Conservation (phyloP, 1,140 invertebrate species). For the Monochamus saltuarius region DNA sequence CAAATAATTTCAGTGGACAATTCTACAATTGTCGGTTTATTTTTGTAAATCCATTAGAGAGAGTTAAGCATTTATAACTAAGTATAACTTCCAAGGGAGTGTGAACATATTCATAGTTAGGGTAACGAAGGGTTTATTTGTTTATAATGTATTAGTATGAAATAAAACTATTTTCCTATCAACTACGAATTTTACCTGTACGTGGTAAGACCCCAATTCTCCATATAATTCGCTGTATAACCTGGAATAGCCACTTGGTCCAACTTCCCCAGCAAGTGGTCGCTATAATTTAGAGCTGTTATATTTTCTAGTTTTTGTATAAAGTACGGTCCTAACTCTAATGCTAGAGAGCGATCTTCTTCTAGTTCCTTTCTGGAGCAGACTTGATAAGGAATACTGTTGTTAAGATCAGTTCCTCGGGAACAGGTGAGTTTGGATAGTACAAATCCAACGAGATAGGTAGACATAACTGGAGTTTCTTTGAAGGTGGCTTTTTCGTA, state of each 20-base stretch:
- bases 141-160: too few relatives aligned
- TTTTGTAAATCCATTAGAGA: too few relatives aligned
- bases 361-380: constrained; percentile 23
- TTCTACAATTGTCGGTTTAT: too few relatives aligned
- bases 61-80: too few relatives aligned
- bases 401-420: constrained; percentile 13
- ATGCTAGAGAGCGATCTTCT: constrained; percentile 7
- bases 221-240: constrained; percentile 93
- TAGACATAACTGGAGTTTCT: constrained; percentile 60
- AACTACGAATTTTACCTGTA: constrained; percentile 56
- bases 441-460: constrained; percentile 76
- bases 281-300: constrained; percentile 9
- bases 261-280: constrained; percentile 19
- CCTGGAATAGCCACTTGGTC: constrained; percentile 79
- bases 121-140: too few relatives aligned
- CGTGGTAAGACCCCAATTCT: constrained; percentile 89
- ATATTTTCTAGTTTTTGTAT: constrained; percentile 19
- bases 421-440: constrained; percentile 39
- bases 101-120: too few relatives aligned
- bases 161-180: too few relatives aligned
- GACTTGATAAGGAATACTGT: constrained; percentile 15
- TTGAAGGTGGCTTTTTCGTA: constrained; percentile 19
- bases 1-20: too few relatives aligned
- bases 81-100: too few relatives aligned
- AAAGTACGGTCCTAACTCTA: constrained; percentile 16